A percentile compares a stretch with the other conserved stretches of the same genome.
Conservation (phyloP, 2,113 vertebrate genomes). For the Peromyscus leucopus region DNA sequence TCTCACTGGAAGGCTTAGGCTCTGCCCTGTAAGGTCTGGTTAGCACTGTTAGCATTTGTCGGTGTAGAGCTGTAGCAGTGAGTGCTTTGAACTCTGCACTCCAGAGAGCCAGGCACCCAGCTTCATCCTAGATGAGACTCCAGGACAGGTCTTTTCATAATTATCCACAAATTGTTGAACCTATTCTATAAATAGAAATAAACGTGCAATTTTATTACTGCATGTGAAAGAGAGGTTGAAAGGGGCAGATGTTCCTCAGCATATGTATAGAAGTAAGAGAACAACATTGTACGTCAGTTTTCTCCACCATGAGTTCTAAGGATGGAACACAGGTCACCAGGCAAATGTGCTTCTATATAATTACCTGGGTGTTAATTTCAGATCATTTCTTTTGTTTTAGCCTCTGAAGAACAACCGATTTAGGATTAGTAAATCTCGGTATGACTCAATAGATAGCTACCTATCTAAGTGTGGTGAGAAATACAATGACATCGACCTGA, state of each 20-base stretch:
- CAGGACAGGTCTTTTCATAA: neutral
- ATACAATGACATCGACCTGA: slow-evolving; percentile 98
- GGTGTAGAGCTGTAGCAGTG: neutral
- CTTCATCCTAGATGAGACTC: neutral
- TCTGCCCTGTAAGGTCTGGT: neutral
- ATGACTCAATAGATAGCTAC: slow-evolving; percentile 99
- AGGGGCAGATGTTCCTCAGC: no score
- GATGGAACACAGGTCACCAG: neutral
- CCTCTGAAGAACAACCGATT: slow-evolving; percentile 96
- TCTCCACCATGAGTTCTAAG: neutral
- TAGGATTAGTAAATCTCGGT: slow-evolving; percentile 98
- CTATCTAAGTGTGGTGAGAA: slow-evolving; percentile 97
- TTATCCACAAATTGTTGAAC: neutral
- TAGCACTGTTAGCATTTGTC: neutral
- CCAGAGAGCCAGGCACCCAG: neutral
- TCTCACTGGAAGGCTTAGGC: neutral
- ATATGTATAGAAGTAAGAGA: neutral
- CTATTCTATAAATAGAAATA: neutral
- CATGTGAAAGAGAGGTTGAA: neutral
- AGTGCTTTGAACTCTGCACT: neutral
- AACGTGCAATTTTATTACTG: neutral
- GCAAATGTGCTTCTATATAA: slow-evolving; percentile 2
- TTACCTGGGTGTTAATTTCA: neutral
- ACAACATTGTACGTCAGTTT: neutral
- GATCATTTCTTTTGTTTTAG: slow-evolving; percentile 86